Percentiles rank a stretch among this genome's conserved stretches.
Conservation (phyloP, 2,797 vertebrate genomes). For the Sebastes wilsoni region DNA sequence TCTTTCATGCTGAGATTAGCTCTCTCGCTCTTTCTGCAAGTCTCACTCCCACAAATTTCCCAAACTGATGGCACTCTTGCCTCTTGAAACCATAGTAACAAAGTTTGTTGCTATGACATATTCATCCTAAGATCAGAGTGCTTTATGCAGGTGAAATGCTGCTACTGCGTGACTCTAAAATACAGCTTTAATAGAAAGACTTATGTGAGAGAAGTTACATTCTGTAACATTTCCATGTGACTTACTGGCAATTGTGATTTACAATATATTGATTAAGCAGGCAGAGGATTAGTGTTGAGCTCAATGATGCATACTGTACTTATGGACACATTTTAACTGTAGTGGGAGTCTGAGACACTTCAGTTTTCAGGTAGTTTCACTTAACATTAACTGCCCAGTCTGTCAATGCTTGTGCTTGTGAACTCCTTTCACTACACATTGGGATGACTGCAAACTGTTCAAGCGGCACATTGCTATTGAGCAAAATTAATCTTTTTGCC, state of each 20-base stretch:
- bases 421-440: background rate
- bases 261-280: background rate
- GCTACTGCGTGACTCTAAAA: background rate
- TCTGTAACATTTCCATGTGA: background rate
- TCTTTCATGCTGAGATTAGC: background rate
- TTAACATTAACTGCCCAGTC: background rate
- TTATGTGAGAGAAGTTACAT: background rate
- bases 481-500: constrained; percentile 16
- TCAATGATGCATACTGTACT: too few species aligned
- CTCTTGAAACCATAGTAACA: background rate
- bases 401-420: background rate
- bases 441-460: background rate
- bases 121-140: background rate
- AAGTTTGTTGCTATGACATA: too few species aligned
- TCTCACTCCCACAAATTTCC: background rate
- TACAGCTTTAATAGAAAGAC: background rate
- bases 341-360: background rate
- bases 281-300: background rate
- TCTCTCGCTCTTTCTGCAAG: background rate
- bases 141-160: background rate
- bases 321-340: background rate
- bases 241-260: background rate
- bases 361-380: background rate
- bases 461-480: constrained; percentile 20
- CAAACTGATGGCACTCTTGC: background rate